Evolutionary conservation across 1,140 invertebrate species (phyloP), one percentile per base, ranked within the genome.

Genomic region (Tetragonula clypearis): DNA sequence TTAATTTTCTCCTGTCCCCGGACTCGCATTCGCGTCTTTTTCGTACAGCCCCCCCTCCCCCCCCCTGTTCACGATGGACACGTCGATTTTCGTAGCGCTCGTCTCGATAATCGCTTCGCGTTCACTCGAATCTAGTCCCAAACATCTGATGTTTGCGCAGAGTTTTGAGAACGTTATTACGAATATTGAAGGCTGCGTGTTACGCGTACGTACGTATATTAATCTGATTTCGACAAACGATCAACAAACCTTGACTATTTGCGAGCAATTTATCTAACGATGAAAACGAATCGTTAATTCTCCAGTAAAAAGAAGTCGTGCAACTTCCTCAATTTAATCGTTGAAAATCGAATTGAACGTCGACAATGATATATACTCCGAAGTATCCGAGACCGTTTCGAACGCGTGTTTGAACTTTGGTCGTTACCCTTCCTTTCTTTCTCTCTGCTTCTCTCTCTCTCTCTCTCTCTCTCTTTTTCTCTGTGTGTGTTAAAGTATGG

Each of bases 1-100:
- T 79, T 71, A 79, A 84, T 79, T 84, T 84, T 60, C 26, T 62
- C 53, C 55, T 30, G 23, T 58, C 30, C 23, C 23, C 30, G 8
- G n/a, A 6, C 26, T 56, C 12, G 15, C 53, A 23, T 19, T 21
- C 72, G 55, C 26, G 73, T n/a, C 65, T 75, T 77, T 66, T 69
- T 66, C 55, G 8, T 68, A 26, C 19, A 23, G 12, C 17, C 35
- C 35, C 35, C 35, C 35, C 35, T 4, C 3, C 35, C 35, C 41
- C 0, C 1, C 11, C 41, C 26, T 19, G 8, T 8, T 30, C 21
- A 23, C 41, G 68, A 58, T 49, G 68, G 23, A 41, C 53, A 15
- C 53, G 66, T 80, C 53, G 30, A 69, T 72, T 80, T 68, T 68
- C 62, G 15, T 23, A 26, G 3, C 15, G 19, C 21, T 19, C n/a